Conservation (phyloP, 2,113 vertebrate species). For the Sula dactylatra region DNA sequence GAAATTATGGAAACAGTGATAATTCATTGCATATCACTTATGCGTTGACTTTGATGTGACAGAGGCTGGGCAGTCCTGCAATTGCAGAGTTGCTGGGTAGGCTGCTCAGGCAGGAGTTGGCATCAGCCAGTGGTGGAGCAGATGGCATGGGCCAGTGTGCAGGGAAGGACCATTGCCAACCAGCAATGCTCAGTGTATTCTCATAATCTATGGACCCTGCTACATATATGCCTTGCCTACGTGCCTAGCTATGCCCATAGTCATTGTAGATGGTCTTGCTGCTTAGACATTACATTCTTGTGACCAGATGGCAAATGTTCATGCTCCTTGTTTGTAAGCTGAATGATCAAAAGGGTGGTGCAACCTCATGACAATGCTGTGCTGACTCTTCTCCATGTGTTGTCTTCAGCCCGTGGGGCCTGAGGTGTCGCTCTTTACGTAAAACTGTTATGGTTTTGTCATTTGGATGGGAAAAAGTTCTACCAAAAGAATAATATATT, state of each 20-base stretch:
- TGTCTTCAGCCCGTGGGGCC: background rate
- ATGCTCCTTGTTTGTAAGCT: background rate
- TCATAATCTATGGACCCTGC: background rate
- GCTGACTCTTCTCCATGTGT: background rate
- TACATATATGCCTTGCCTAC: background rate
- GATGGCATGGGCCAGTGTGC: fast-evolving
- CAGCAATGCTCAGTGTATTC: background rate
- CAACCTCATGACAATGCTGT: background rate
- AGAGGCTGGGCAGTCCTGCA: background rate
- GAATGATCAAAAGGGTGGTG: background rate
- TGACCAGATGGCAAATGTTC: background rate
- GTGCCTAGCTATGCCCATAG: background rate
- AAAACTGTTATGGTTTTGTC: background rate
- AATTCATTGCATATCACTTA: background rate
- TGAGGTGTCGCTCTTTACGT: background rate
- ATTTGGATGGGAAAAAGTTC: background rate
- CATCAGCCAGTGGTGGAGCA: background rate
- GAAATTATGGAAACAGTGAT: background rate
- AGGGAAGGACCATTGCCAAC: background rate
- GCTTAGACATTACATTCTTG: background rate
- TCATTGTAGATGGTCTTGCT: background rate
- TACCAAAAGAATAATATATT: background rate
- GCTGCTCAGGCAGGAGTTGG: background rate
- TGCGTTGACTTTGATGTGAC: background rate
- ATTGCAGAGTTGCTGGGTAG: background rate